Percentiles rank a stretch among this genome's conserved stretches.
phyloP scores from a whole-genome alignment of 2,888 invertebrate species.

The Sthenelais limicola region DNA sequence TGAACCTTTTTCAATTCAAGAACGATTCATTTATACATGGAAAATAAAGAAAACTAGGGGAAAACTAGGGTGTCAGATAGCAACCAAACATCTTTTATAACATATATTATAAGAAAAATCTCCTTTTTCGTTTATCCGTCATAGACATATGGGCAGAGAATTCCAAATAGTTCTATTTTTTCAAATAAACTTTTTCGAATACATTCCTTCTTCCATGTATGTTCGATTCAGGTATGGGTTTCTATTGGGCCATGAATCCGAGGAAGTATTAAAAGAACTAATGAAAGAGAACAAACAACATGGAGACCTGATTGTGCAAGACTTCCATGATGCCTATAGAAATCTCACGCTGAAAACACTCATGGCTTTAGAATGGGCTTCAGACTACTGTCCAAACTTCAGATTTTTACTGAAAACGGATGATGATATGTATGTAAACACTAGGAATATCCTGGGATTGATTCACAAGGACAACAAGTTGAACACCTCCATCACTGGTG shows the following conservation, averaged over 20 bases:
- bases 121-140: no score
- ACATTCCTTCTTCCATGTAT: no score
- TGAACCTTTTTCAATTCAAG: no score
- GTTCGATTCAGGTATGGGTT: no score
- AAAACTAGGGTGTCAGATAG: no score
- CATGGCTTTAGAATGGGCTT: conserved; percentile 32
- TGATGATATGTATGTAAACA: conserved; percentile 60
- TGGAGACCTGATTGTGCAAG: conserved; percentile 40
- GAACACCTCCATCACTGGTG: background rate
- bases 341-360: conserved; percentile 44
- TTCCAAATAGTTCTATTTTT: no score
- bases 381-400: conserved; percentile 20
- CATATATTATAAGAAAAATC: no score
- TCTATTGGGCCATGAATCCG: conserved; percentile 16
- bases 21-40: no score
- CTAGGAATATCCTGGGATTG: conserved; percentile 49
- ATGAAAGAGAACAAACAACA: conserved; percentile 34
- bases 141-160: no score
- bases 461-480: background rate
- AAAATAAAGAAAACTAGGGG: no score
- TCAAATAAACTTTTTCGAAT: no score
- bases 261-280: background rate
- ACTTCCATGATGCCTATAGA: conserved; percentile 38
- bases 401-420: conserved; percentile 63
- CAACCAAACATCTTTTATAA: no score